Base-by-base conservation (phyloP, 2,888 invertebrate species). In the Zygogramma bicolorata region DNA sequence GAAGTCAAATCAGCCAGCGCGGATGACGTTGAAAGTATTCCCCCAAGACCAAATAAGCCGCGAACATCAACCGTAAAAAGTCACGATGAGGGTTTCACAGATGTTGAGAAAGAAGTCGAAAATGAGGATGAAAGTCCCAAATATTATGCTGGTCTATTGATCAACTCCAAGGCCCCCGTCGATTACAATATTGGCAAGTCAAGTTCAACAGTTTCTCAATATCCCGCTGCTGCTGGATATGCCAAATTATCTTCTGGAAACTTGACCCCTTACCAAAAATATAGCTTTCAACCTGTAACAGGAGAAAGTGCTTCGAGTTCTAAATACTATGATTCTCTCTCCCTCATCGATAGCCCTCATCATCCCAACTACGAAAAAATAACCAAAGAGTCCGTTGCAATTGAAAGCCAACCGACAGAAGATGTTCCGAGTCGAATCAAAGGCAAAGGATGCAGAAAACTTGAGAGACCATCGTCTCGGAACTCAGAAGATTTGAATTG, bases 401-500 rank as follows among this genome's bases (percentile, higher is more conserved):
- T 77, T 31, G 81, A 81, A 34, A 70, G 77, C 3, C 80, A 82
- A 69, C 73, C 82, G 4, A 79, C 80, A 8, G 82, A 83, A 53
- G 76, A 78, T 58, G 70, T 78, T 20, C 78, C 84, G 5, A 80
- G 76, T 60, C 75, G 77, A 27, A 58, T 75, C 27, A 77, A 80
- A 42, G 76, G 79, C 7, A 83, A 90, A 74, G 90, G 91, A 77
- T 94, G 94, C 78, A 90, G 90, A 80, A 90, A 90, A 82, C 88
- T 93, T 0, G 31, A 65, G 0, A 86, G 88, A 68, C 92, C 89
- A 80, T 90, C 91, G 73, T 80, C 84, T 4, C 80, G 83, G 4
- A 69, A 81, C 6, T 79, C 80, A 5, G 83, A 85, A 71, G 86
- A 87, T 1, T 88, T 89, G 84, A 88, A 87, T 65, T 90, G 90